Evolutionary conservation across 2,113 vertebrate genomes (phyloP).

Genomic region (Bambusicola thoracicus): DNA sequence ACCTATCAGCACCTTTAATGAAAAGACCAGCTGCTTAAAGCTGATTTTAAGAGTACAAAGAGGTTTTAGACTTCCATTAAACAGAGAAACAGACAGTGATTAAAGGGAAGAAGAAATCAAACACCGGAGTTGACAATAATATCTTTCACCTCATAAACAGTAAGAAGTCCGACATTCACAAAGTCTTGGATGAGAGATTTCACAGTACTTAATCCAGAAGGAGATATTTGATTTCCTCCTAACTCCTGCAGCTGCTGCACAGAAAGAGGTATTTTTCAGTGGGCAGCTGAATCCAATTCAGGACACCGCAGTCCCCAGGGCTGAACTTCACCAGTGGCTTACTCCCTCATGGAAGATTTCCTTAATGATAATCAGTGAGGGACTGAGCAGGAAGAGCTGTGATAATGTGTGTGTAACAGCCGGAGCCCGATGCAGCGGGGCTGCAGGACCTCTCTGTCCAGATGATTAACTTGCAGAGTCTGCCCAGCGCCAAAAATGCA

Average conservation of each 20-base stretch:
- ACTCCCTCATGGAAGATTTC: rapidly evolving
- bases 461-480: neutral
- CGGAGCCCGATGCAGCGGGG: neutral
- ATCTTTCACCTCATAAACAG: slow-evolving; percentile 21
- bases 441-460: neutral
- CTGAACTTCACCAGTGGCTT: neutral
- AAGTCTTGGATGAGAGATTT: slow-evolving; percentile 14
- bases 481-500: neutral
- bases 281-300: neutral
- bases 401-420: rapidly evolving
- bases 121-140: slow-evolving; percentile 1
- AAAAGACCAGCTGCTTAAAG: slow-evolving; percentile 55
- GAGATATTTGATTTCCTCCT: slow-evolving; percentile 12
- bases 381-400: neutral
- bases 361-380: neutral
- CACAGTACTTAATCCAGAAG: neutral
- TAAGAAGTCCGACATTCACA: slow-evolving; percentile 6
- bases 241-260: neutral
- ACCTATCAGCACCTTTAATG: slow-evolving; percentile 69
- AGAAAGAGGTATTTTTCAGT: neutral
- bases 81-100: neutral
- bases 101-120: neutral
- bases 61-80: slow-evolving; percentile 44
- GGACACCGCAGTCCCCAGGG: neutral
- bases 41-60: slow-evolving; percentile 46